phyloP scores from a whole-genome alignment of 1,140 invertebrate species.

The Thaumatotibia leucotreta region DNA sequence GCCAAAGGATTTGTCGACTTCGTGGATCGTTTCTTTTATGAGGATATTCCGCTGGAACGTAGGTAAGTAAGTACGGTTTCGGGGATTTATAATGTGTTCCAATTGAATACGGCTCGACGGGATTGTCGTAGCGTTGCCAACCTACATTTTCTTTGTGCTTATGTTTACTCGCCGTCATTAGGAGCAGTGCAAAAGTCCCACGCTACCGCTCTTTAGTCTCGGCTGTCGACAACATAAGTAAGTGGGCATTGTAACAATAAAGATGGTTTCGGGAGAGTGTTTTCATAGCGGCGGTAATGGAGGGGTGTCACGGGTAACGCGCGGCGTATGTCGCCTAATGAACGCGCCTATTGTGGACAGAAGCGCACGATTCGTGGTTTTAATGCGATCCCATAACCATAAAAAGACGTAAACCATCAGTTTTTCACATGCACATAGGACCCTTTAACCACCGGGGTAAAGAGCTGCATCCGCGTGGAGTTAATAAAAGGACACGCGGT shows the following conservation, averaged over 20 bases:
- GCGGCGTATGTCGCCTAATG: constrained; percentile 64
- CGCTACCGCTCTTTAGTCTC: constrained; percentile 37
- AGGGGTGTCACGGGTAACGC: constrained; percentile 62
- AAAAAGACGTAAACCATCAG: background rate
- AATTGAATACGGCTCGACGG: constrained; percentile 40
- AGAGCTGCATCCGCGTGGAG: background rate
- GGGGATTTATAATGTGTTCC: constrained; percentile 60
- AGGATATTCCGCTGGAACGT: constrained; percentile 51
- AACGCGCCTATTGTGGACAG: constrained; percentile 59
- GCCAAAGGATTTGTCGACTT: constrained; percentile 69
- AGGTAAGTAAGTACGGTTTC: constrained; percentile 55
- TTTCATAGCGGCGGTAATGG: constrained; percentile 60
- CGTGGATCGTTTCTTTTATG: constrained; percentile 68
- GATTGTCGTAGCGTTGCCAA: constrained; percentile 28
- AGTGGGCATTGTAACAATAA: constrained; percentile 62
- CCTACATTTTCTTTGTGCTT: constrained; percentile 18
- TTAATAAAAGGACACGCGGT: constrained; percentile 8
- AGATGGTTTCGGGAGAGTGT: constrained; percentile 53
- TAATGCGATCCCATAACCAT: constrained; percentile 22
- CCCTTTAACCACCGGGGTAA: background rate
- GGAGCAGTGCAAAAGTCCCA: background rate
- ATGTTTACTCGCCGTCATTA: background rate
- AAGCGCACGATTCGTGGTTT: constrained; percentile 58
- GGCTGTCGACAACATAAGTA: constrained; percentile 67
- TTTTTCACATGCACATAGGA: background rate